Percentiles rank a stretch among this genome's conserved stretches.
Conservation (phyloP, 1,140 invertebrate genomes). For the Drosophila oshimai region DNA sequence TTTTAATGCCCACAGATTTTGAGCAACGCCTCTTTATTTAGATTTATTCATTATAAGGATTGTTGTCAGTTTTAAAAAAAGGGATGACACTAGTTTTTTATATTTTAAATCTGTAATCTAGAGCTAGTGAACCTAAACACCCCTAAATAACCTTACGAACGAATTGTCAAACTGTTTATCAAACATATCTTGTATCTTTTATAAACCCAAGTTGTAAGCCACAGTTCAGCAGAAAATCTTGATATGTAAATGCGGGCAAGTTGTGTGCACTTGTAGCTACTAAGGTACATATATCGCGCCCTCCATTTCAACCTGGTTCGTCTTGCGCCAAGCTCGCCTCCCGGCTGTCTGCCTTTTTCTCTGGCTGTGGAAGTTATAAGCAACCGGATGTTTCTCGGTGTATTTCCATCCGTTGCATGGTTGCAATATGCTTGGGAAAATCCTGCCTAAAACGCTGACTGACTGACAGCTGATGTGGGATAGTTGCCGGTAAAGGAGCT, state of each 20-base stretch:
- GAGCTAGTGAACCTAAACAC: neutral
- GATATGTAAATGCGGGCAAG: slow-evolving; percentile 48
- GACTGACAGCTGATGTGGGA: slow-evolving; percentile 23
- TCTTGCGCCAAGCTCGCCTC: neutral
- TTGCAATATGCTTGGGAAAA: slow-evolving; percentile 39
- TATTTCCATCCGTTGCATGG: slow-evolving; percentile 23
- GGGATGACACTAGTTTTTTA: neutral
- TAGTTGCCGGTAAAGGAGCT: neutral
- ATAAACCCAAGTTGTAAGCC: neutral
- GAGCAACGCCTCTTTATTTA: too few relatives aligned
- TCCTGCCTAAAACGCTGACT: slow-evolving; percentile 17
- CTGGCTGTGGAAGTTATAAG: neutral
- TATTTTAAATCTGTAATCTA: neutral
- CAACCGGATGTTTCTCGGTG: slow-evolving; percentile 15
- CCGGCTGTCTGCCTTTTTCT: neutral
- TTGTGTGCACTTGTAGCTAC: slow-evolving; percentile 4
- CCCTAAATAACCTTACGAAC: neutral
- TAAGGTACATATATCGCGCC: neutral
- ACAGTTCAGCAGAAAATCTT: slow-evolving; percentile 18
- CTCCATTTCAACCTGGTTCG: neutral
- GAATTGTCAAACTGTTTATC: neutral
- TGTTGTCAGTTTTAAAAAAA: too few relatives aligned
- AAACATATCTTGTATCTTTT: neutral
- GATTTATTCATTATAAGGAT: too few relatives aligned
- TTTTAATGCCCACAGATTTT: too few relatives aligned